phyloP scores from a whole-genome alignment of 2,888 invertebrate species.

The Nomada fucata region DNA sequence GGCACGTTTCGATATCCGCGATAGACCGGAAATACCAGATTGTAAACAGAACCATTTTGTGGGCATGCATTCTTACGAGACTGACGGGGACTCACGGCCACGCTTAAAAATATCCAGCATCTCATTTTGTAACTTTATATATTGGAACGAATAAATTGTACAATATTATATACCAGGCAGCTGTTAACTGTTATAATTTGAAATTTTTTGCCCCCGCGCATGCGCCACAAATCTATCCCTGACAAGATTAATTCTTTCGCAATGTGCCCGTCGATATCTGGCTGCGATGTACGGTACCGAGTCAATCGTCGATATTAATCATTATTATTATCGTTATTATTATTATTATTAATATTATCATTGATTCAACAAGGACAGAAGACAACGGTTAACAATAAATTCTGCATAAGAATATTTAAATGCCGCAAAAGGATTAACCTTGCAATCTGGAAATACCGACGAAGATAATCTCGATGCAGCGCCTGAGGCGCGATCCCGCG shows the following conservation, averaged over 20 bases:
- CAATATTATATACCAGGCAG: not conserved
- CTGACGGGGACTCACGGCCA: not conserved
- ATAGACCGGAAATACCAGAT: conserved; percentile 36
- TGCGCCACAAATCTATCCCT: conserved; percentile 5
- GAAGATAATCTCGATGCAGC: not conserved
- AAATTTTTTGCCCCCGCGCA: conserved; percentile 9
- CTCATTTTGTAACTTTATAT: not conserved
- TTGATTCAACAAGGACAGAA: conserved; percentile 29
- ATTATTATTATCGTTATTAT: not conserved
- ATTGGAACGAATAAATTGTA: conserved; percentile 1
- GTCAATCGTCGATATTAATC: not conserved
- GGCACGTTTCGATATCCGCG: conserved; percentile 45
- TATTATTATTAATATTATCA: conserved; percentile 10
- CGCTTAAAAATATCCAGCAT: conserved; percentile 7
- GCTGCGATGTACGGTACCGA: not conserved
- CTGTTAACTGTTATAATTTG: not conserved
- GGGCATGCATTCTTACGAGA: not conserved
- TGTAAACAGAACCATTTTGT: not conserved
- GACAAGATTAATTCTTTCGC: conserved; percentile 37
- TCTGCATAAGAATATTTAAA: not conserved
- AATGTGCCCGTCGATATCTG: not conserved
- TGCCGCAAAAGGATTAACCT: conserved; percentile 36
- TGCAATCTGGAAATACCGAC: conserved; percentile 31
- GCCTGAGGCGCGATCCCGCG: not conserved
- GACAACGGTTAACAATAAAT: conserved; percentile 28